Percentiles rank a stretch among this genome's conserved stretches.
Evolutionary conservation across 2,888 invertebrate species (phyloP).

Genomic region (Molorchus minor): DNA sequence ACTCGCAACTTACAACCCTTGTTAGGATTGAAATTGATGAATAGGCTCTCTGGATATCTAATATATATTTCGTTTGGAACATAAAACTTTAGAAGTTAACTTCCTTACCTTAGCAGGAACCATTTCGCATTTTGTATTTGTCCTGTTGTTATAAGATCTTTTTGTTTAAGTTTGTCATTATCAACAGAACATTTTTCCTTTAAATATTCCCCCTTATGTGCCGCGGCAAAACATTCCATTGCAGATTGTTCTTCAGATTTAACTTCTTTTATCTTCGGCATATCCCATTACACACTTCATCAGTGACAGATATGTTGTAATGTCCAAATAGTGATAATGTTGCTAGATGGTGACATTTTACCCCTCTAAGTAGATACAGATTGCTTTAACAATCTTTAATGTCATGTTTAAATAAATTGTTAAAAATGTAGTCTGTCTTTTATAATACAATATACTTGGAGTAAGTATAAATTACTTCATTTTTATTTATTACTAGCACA

Average conservation of each 20-base stretch:
- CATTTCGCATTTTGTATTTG: neutral
- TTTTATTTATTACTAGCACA: no score
- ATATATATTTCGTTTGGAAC: no score
- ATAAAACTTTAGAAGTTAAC: no score
- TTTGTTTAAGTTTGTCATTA: conserved; percentile 2
- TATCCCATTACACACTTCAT: conserved; percentile 23
- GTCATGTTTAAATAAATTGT: no score
- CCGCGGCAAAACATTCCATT: neutral
- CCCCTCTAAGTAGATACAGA: conserved; percentile 34
- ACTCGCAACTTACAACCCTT: no score
- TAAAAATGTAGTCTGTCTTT: no score
- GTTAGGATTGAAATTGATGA: no score
- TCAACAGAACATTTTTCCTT: conserved; percentile 6
- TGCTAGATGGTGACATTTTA: conserved; percentile 36
- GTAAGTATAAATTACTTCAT: no score
- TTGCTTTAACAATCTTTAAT: no score
- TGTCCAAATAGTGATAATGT: conserved; percentile 29
- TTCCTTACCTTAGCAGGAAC: no score
- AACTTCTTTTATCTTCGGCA: conserved; percentile 12
- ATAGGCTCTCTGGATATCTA: no score
- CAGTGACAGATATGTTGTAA: conserved; percentile 31
- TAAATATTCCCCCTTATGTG: neutral
- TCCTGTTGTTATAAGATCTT: neutral
- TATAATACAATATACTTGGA: no score
- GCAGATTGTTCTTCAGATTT: conserved; percentile 19